Base-by-base conservation (phyloP, 2,113 vertebrate genomes). In the Brachyhypopomus gauderio region DNA sequence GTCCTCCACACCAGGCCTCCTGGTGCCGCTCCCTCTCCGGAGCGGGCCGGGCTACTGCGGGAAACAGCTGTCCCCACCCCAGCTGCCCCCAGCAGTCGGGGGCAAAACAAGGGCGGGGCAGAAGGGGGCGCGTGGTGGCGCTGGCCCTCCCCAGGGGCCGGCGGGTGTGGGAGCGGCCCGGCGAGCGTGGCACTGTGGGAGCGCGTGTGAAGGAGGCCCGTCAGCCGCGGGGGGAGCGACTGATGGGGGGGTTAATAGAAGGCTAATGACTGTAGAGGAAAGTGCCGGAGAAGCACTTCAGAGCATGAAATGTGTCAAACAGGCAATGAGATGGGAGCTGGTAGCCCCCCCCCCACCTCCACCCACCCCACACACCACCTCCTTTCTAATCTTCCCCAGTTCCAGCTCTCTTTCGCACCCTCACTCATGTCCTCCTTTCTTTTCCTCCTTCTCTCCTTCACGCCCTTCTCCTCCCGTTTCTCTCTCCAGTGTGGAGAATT, bases 241-340 rank as follows among this genome's bases (percentile, higher is more conserved):
- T 91, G 91, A 93, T 88, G 87, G 89, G 90, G 91, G 88, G 92
- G 92, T 93, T 92, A 93, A 91, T 91, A 89, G 87, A 90, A 93
- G 92, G 91, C 92, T 93, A 93, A 94, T 87, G 89, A 93, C 89
- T 89, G 84, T 87, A 86, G 80, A 86, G 89, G 89, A 90, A 92
- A 94, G 86, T 83, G 90, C 91, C 92, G 81, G 85, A 89, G 87
- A 92, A 90, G 91, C 92, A 92, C 88, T 92, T 90, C 89, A 86
- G 86, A 86, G 88, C 79, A 84, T 72, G 88, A 91, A 88, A 90
- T 78, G 76, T 89, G 90, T 93, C 90, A 90, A 87, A 86, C 84
- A 84, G 85, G 88, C 90, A 89, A 89, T 87, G 88, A 92, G 88
- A 89, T 36, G 86, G 86, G 88, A 89, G 88, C 89, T 80, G 87